Base-by-base conservation (phyloP, 1,140 invertebrate genomes). In the Dolichoris vasculosae region DNA sequence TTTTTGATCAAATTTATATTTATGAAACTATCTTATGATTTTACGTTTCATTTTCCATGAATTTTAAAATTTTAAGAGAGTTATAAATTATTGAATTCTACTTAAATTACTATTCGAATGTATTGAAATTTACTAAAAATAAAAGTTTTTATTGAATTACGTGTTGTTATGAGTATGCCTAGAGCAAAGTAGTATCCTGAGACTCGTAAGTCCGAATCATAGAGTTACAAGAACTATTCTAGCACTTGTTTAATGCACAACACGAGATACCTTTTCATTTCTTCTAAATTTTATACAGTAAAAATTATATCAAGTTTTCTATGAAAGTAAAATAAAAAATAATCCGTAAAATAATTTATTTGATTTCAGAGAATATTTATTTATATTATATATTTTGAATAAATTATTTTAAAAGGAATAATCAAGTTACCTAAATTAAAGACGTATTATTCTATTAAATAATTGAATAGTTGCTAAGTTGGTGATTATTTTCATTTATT, bases 231-330 rank as follows among this genome's bases (percentile, higher is more conserved):
- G 1, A 59, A 32, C 35, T 69, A 38, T 69, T 69, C 15, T 17
- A 38, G 35, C 15, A 69, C 63, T 67, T 67, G 63, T 69, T 69
- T 69, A 69, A 69, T 67, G 64, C 15, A 69, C 17, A 69, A 38
- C 30, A 69, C 15, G 15, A 69, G 67, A 69, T 69, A 38, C 15
- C 32, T 69, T 35, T 69, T 38, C n/a, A 26, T 69, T 69, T 69
- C 32, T 38, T 69, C 15, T 38, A 38, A 69, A 4, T 69, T 38
- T 3, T 67, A 13, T 67, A 7, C 38, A 38, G 35, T 23, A 20
- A 69, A 69, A 69, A 17, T 15, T 38, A 38, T 20, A 20, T 6
- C 4, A 35, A 38, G 20, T 40, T 35, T 69, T 69, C 15, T 69
- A 15, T 38, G 7, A 20, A 38, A 20, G 15, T 4, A 69, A 69